phyloP scores from a whole-genome alignment of 2,113 vertebrate genomes.

The Phasianus colchicus region DNA sequence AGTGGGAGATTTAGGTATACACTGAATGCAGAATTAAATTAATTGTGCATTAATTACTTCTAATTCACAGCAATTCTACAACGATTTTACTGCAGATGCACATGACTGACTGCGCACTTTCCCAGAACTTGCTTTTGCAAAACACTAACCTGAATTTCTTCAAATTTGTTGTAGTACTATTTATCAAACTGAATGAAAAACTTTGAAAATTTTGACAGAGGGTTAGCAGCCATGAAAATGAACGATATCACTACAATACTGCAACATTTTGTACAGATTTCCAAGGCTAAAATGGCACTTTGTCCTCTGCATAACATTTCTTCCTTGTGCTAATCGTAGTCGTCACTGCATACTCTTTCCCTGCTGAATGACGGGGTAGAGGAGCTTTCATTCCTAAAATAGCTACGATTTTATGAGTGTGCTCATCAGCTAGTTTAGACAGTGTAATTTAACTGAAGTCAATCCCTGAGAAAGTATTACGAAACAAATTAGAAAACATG shows the following conservation, averaged over 20 bases:
- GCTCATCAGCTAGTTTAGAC: conserved; percentile 42
- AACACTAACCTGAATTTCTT: neutral
- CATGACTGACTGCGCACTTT: neutral
- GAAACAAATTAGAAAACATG: conserved; percentile 1
- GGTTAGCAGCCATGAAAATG: neutral
- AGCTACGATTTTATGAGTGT: conserved; percentile 29
- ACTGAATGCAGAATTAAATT: neutral
- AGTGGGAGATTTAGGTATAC: neutral
- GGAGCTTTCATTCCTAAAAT: conserved; percentile 47
- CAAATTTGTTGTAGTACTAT: neutral
- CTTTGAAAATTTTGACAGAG: neutral
- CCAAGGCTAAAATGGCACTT: neutral
- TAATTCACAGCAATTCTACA: neutral
- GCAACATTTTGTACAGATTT: neutral
- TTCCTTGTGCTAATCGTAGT: conserved; percentile 1
- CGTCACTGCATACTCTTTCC: neutral
- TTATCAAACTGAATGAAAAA: neutral
- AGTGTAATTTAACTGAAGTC: conserved; percentile 38
- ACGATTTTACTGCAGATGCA: neutral
- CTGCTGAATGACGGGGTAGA: neutral
- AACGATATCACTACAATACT: neutral
- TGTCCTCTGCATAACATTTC: neutral
- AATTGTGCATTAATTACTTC: neutral
- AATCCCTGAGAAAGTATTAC: conserved; percentile 31
- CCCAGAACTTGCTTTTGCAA: neutral